Evolutionary conservation across 2,797 vertebrate genomes (phyloP).

Genomic region (Lepus oiostolus): DNA sequence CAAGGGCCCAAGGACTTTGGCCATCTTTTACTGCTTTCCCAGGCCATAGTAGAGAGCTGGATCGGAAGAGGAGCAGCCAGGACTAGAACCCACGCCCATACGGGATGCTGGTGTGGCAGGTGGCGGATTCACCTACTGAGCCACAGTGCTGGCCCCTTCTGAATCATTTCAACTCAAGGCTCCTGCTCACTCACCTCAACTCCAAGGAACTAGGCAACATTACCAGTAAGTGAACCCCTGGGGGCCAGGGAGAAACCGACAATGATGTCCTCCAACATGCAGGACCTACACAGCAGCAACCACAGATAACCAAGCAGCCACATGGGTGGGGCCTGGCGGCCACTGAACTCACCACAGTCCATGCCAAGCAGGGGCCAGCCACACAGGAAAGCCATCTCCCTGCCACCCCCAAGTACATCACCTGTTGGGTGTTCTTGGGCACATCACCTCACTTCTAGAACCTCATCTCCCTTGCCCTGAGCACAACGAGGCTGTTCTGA

Average conservation of each 20-base stretch:
- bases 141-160: too few relatives aligned
- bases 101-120: too few relatives aligned
- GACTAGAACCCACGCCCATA: too few relatives aligned
- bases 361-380: not conserved
- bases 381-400: not conserved
- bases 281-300: not conserved
- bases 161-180: too few relatives aligned
- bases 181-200: not conserved
- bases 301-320: not conserved
- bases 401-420: not conserved
- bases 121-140: too few relatives aligned
- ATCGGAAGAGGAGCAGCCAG: too few relatives aligned
- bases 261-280: not conserved
- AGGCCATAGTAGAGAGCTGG: too few relatives aligned
- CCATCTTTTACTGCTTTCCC: too few relatives aligned
- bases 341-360: not conserved
- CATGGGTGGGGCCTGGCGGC: accelerated
- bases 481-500: not conserved
- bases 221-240: not conserved
- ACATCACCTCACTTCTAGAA: not conserved
- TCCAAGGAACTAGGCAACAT: not conserved
- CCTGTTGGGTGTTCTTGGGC: not conserved
- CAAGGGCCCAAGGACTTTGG: too few relatives aligned
- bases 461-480: not conserved
- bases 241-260: not conserved